Base-by-base conservation (phyloP, 2,113 vertebrate species). In the Acinonyx jubatus region DNA sequence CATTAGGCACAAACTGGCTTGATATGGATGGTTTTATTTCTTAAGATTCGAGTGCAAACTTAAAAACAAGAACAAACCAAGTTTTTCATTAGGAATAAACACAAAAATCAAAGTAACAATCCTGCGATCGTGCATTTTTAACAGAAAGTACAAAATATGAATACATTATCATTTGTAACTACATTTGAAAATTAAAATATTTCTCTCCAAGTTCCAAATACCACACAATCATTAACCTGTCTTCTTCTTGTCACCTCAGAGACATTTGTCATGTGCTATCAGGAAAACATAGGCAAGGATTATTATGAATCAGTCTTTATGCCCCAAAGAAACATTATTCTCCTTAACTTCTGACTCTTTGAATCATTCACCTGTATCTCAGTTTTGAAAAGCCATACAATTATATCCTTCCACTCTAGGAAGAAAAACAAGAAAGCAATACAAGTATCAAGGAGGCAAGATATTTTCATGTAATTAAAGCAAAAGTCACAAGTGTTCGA, bases 1-100 rank as follows among this genome's bases (percentile, higher is more conserved):
- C 97, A 97, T 81, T 66, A 97, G 93, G 16, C 52, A 97, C 90
- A 83, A 94, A 86, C 15, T 41, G 41, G 52, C 68, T 93, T 97
- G 96, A 84, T 97, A 97, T 95, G 88, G 85, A 94, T 98, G 97
- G 41, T 96, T 98, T 98, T 98, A 98, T 98, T 98, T 96, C 61
- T 83, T 93, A 95, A 95, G 92, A 97, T 96, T 96, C 4, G 12
- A 97, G 96, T 98, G 95, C 96, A 98, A 98, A 98, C 95, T 97
- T 97, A 95, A 98, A 97, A 98, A 98, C 31, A 89, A 97, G 89
- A 97, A 92, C 63, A 94, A 96, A 96, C 63, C 96, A 91, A 97
- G 87, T 94, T 96, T 96, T 97, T 96, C 96, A 98, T 95, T 82
- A 96, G 89, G 87, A 97, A 96, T 94, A 96, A 98, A 97, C 89